Percentiles rank a stretch among this genome's conserved stretches.
phyloP scores from a whole-genome alignment of 64 coral and sea anemone genomes.

The Orbicella faveolata region DNA sequence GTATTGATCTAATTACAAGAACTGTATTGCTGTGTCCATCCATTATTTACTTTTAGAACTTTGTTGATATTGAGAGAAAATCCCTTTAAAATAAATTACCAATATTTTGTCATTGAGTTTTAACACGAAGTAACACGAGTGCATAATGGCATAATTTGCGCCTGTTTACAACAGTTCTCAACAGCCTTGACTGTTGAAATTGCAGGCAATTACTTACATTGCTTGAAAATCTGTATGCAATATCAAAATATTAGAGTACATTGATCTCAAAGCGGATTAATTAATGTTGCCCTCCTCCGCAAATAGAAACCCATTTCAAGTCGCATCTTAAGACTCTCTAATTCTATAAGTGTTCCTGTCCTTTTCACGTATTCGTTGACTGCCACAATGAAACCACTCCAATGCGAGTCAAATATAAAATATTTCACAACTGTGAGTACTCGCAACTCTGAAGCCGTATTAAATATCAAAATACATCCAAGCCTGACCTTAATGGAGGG shows the following conservation, averaged over 20 bases:
- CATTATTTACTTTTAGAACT: neutral
- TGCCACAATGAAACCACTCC: neutral
- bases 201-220: neutral
- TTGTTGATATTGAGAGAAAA: neutral
- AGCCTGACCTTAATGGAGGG: no score
- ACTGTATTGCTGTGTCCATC: neutral
- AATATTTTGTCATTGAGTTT: no score
- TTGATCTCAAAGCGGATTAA: neutral
- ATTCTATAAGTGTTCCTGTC: no score
- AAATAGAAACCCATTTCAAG: conserved; percentile 1
- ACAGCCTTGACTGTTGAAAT: neutral
- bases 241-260: neutral
- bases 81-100: neutral
- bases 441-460: neutral
- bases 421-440: neutral
- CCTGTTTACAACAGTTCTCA: no score
- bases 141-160: no score
- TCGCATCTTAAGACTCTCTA: no score
- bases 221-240: neutral
- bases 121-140: no score
- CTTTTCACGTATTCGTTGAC: no score
- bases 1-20: neutral
- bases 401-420: neutral
- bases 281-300: neutral
- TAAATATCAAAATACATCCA: neutral